Evolutionary conservation across 2,888 invertebrate species (phyloP).

Genomic region (Silvanus unidentatus): DNA sequence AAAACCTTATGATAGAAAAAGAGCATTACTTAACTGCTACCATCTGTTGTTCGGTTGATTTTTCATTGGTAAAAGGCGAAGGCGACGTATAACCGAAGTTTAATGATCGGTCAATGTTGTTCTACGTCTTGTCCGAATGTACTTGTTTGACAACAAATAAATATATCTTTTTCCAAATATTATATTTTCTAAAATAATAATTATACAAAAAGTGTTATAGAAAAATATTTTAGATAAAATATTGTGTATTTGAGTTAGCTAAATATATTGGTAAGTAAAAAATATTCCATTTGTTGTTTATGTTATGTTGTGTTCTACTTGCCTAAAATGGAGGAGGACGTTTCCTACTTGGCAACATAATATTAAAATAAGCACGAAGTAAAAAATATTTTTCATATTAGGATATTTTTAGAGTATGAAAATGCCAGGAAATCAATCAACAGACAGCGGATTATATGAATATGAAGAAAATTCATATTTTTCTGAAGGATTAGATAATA

Average conservation of each 20-base stretch:
- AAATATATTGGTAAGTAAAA: no score
- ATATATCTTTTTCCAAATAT: no score
- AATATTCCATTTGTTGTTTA: background rate
- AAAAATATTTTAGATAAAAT: no score
- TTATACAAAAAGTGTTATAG: no score
- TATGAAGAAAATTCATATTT: slow-evolving; percentile 36
- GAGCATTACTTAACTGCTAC: no score
- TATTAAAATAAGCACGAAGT: slow-evolving; percentile 6
- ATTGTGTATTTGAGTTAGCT: no score
- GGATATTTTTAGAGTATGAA: slow-evolving; percentile 36
- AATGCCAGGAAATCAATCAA: slow-evolving; percentile 35
- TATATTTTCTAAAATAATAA: no score
- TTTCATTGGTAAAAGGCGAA: no score
- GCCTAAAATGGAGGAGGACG: slow-evolving; percentile 29
- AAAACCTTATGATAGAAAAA: no score
- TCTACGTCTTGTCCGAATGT: background rate
- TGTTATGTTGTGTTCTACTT: slow-evolving; percentile 21
- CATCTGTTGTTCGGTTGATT: no score
- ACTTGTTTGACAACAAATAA: slow-evolving; percentile 1
- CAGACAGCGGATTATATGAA: slow-evolving; percentile 37
- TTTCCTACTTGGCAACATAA: slow-evolving; percentile 13
- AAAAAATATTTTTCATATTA: slow-evolving; percentile 11
- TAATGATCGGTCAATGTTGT: background rate
- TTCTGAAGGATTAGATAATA: slow-evolving; percentile 33
- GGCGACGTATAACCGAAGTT: no score